Evolutionary conservation across 2,113 vertebrate species (phyloP).

Genomic region (Antennarius striatus): DNA sequence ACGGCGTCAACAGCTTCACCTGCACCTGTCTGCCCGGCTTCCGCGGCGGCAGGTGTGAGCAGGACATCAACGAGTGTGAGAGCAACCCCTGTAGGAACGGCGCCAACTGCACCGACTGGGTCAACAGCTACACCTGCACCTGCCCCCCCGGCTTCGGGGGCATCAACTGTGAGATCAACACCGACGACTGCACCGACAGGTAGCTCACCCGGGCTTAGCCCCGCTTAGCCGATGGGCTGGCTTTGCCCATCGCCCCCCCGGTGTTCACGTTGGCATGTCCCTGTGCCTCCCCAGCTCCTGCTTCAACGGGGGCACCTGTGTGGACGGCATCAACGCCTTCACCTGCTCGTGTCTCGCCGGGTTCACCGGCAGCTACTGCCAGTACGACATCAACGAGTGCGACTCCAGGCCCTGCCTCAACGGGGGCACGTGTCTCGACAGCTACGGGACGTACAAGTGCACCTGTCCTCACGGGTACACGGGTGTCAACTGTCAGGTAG

Average conservation of each 20-base stretch:
- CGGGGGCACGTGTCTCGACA: conserved; percentile 93
- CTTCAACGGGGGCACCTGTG: conserved; percentile 93
- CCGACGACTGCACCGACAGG: conserved; percentile 97
- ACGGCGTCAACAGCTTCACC: conserved; percentile 83
- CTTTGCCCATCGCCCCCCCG: too few species aligned
- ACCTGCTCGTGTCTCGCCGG: conserved; percentile 90
- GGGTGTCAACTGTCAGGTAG: conserved; percentile 94
- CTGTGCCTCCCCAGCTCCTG: conserved; percentile 85
- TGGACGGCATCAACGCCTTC: conserved; percentile 95
- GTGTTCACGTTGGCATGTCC: not conserved
- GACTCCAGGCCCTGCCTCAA: conserved; percentile 95
- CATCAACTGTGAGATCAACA: conserved; percentile 97
- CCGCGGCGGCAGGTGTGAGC: conserved; percentile 88
- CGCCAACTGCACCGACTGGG: conserved; percentile 96
- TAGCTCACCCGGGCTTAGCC: conserved; percentile 43
- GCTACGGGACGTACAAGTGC: conserved; percentile 94
- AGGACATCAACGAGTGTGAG: conserved; percentile 95
- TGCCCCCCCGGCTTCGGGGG: conserved; percentile 92
- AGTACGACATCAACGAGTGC: conserved; percentile 94
- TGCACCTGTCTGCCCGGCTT: conserved; percentile 92
- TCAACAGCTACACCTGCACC: conserved; percentile 97
- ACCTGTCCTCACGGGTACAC: conserved; percentile 95
- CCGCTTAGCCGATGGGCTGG: too few species aligned
- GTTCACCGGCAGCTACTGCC: conserved; percentile 96
- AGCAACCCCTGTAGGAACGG: conserved; percentile 93